These are phyloP conservation scores for Parus major DNA, from an alignment of 2,113 vertebrate genomes.

Conservation along the genomic window DNA sequence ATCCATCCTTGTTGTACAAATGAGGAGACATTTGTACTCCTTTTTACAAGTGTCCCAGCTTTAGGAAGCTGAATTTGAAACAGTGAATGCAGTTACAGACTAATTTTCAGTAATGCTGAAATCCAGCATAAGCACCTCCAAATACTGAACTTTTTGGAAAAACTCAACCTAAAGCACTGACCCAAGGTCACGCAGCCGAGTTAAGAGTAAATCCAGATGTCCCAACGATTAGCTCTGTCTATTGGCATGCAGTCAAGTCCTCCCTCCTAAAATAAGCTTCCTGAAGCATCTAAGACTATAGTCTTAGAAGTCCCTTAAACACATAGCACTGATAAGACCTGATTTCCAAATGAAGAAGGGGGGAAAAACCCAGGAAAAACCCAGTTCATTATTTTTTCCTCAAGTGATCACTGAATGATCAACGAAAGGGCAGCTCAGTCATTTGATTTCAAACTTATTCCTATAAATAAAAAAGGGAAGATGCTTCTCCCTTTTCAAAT, in stretches of 20 bases:
- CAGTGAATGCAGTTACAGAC: background rate
- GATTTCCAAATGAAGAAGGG: background rate
- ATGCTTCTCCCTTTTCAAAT: constrained; percentile 7
- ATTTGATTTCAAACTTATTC: background rate
- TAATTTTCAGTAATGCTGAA: background rate
- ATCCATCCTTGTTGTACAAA: background rate
- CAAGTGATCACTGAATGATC: background rate
- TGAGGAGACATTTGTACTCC: background rate
- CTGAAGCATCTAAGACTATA: constrained; percentile 30
- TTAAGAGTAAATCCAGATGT: constrained; percentile 63
- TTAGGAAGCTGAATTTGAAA: background rate
- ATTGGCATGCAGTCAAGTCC: constrained; percentile 42
- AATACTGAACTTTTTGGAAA: constrained; percentile 5
- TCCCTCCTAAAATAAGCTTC: constrained; percentile 58
- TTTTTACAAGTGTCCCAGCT: background rate
- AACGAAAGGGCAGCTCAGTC: background rate
- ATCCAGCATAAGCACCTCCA: background rate
- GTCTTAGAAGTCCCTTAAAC: constrained; percentile 26
- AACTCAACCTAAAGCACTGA: constrained; percentile 10
- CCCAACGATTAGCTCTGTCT: constrained; percentile 42
- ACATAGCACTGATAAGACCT: background rate
- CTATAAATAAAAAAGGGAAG: background rate
- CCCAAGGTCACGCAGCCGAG: constrained; percentile 22
- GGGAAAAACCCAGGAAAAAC: accelerated
- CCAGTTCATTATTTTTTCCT: background rate